Base-by-base conservation (phyloP, 1,140 invertebrate species). In the Archegozetes longisetosus region DNA sequence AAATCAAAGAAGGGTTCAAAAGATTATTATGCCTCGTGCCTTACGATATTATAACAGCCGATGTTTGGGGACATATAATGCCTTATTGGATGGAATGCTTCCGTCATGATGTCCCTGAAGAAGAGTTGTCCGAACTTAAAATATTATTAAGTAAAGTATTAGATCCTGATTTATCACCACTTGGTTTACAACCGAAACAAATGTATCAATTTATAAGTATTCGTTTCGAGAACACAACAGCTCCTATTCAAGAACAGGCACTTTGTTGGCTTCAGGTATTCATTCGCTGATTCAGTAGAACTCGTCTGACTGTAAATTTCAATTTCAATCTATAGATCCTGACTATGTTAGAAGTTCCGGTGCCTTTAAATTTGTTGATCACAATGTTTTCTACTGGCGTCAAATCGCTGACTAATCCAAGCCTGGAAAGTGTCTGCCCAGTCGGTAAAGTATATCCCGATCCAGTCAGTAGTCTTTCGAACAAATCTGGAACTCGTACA, bases 131-230 rank as follows among this genome's bases (percentile, higher is more conserved):
- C 58, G 91, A 97, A 69, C 72, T 98, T 6, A 93, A 94, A 75
- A 85, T 92, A 50, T 82, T 93, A 12, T 75, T 98, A 24, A 82
- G 88, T 65, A 97, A 97, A 82, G 88, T 97, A 51, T 78, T 98
- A 65, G 95, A 98, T 76, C 84, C 90, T 0, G 90, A 96, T 67
- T 86, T 96, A 80, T 90, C 86, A 68, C 88, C 92, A 29, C 75
- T 96, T 20, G 90, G 92, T 24, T 93, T 98, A 70, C 86, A 92
- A 71, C 82, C 87, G 0, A 84, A 86, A 56, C 86, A 89, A 68
- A 86, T 98, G 80, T 98, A 95, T 72, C 84, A 88, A 66, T 99
- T 99, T 74, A 83, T 97, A 14, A 82, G 82, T 1, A 80, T 84
- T 46, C 77, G 90, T 51, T 94, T 97, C 69, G 80, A 84, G 64